Evolutionary conservation across 1,140 invertebrate genomes (phyloP), one percentile per base, ranked within the genome.

Genomic region (Venustaconcha ellipsiformis): DNA sequence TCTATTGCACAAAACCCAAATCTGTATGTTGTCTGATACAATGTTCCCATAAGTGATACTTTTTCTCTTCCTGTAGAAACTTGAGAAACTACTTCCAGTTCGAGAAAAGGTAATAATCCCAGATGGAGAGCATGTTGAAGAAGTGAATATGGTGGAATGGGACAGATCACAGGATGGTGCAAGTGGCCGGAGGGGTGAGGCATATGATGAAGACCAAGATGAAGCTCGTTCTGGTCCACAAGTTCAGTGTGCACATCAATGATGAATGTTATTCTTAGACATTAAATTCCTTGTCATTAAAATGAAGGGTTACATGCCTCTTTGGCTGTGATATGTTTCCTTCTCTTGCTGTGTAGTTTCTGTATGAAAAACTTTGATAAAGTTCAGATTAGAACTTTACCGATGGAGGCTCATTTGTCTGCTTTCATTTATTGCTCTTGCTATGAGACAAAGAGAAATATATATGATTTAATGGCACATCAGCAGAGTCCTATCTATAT

Each of bases 211-310:
- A 20, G 88, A 89, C 74, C 87, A 88, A 3, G 88, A 89, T 55
- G 88, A 89, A 68, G 92, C 92, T 64, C 69, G 26, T 8, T 91
- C 93, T 70, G 92, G 93, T 78, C 87, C 85, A 55, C 74, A 85
- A 18, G 95, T 97, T 60, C 96, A 97, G 90, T 98, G 96, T 91
- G 95, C 96, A 82, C 94, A 95, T 80, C 94, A 96, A 91, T 97
- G 80, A 83, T 70, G 57, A 59, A 57, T 64, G 67, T n/a, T 57
- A 20, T 67, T 48, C 37, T 48, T 48, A 48, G 37, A 48, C 37
- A 8, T 48, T 11, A 48, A 48, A 48, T 48, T 11, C 8, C 37
- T 48, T 48, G 37, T 48, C 37, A 48, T 48, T 48, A 48, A 48
- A 8, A 8, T 48, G 37, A 48, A 48, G 37, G 37, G 11, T 48